Base-by-base conservation (phyloP, 2,113 vertebrate species). In the Amia ocellicauda region DNA sequence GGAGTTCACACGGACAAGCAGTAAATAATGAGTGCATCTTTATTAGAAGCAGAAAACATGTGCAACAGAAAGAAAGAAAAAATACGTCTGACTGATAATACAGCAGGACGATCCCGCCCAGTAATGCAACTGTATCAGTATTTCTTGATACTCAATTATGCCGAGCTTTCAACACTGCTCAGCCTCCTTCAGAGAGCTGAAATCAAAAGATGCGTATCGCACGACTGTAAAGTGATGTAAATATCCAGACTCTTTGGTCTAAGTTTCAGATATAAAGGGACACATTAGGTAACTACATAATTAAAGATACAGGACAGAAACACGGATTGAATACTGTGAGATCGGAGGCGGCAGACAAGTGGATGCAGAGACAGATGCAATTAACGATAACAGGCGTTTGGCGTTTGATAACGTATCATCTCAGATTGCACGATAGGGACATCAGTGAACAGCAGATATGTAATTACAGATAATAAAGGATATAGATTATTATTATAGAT, bases 381-480 rank as follows among this genome's bases (percentile, higher is more conserved):
- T 36, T 42, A 17, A 55, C 13, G 40, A 47, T 53, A 45, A 29
- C 23, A 28, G 23, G 9, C 40, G 24, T 13, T 23, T 19, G 40
- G 22, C 42, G 23, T 20, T 23, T 36, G 5, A 36, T 36, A 36
- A 5, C 11, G 31, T 36, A n/a, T n/a, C n/a, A n/a, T 58, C n/a
- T 13, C 56, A 27, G 23, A 60, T 26, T 26, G 58, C 43, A 60
- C 3, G 40, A 22, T 49, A 60, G 13, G 8, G 58, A 27, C 58
- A 60, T 42, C 23, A 22, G 27, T 45, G 23, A 13, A 60, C 27
- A 22, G 10, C 42, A 10, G 19, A 42, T 47, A 47, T 47, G 22
- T 60, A 41, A 60, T 60, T 47, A 27, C 17, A 60, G 58, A 60
- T 60, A 60, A 41, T 29, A 26, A 47, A 60, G 40, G 24, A 49